Evolutionary conservation across 2,888 invertebrate genomes (phyloP), one percentile per base, ranked within the genome.

Genomic region (Sclerodermus sp.): DNA sequence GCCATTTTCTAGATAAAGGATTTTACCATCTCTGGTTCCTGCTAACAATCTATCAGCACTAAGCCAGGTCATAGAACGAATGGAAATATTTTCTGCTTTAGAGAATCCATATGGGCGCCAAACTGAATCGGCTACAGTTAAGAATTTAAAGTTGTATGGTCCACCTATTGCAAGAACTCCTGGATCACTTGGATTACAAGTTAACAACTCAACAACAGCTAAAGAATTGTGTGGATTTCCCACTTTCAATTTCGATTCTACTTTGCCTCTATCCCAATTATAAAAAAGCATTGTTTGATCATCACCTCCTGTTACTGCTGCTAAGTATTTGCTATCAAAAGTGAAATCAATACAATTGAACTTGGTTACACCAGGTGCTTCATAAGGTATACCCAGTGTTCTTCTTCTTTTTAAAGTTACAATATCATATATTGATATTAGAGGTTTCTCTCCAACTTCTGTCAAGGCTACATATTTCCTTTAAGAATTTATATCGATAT

Each of bases 71-170:
- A 89, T 86, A 41, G 87, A 87, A 10, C 88, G 86, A 61, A 92
- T 86, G 53, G 85, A 82, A 46, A 89, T 84, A 67, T 85, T 82
- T 30, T 93, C 93, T 32, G 88, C 85, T 75, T 93, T 94, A 58
- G 89, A 85, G 79, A 88, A 92, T 9, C 91, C 92, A 80, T 88
- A 92, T 55, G 90, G 90, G 31, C 91, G 84, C 86, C 93, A 89
- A 9, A 87, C 84, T 2, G 86, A 87, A 70, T 93, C 92, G 15
- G 87, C 82, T 37, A 88, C 88, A 29, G 88, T 89, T 78, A 91
- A 82, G 58, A 91, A 85, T 60, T 89, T 85, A 68, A 91, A 88
- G 2, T 87, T 83, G 46, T 84, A 85, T 34, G 81, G 79, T 1
- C 85, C 85, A 34, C 82, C 80, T 12, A 91, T 81, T 15, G 87